Conservation (phyloP, 2,113 vertebrate species). For the Paraplagusia blochii region DNA sequence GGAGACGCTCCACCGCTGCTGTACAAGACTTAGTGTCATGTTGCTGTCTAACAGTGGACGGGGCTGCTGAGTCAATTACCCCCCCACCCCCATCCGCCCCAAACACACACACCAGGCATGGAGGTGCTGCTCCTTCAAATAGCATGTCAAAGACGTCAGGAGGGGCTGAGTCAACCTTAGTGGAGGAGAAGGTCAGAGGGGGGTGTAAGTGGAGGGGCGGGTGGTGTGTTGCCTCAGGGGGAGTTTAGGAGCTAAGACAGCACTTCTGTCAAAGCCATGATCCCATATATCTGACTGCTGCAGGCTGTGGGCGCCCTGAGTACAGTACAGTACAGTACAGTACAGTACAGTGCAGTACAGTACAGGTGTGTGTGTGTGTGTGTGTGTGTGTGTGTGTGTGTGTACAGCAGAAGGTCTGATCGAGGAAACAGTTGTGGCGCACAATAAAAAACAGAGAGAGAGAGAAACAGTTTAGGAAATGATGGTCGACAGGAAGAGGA, state of each 20-base stretch:
- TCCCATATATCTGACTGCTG: conserved; percentile 62
- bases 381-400: conserved; percentile 3
- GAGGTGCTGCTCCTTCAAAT: conserved; percentile 55
- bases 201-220: conserved; percentile 27
- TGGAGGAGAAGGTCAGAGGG: conserved; percentile 55
- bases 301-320: conserved; percentile 33
- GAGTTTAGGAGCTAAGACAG: conserved; percentile 58
- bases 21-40: conserved; percentile 71
- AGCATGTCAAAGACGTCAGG: conserved; percentile 49
- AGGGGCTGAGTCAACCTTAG: conserved; percentile 50
- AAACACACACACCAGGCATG: conserved; percentile 35
- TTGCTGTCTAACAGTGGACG: conserved; percentile 58
- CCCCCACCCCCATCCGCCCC: no score
- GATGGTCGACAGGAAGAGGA: no score
- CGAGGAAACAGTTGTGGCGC: conserved; percentile 60
- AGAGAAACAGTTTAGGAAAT: no score
- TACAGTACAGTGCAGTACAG: conserved; percentile 29
- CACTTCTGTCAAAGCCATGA: conserved; percentile 71
- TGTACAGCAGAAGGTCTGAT: conserved; percentile 29
- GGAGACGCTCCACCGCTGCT: conserved; percentile 50
- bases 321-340: conserved; percentile 20
- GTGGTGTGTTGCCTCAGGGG: conserved; percentile 36
- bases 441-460: conserved; percentile 47
- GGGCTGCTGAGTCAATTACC: conserved; percentile 56
- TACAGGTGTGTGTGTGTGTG: conserved; percentile 5